Evolutionary conservation across 2,888 invertebrate genomes (phyloP).

Genomic region (Aquatica leii): DNA sequence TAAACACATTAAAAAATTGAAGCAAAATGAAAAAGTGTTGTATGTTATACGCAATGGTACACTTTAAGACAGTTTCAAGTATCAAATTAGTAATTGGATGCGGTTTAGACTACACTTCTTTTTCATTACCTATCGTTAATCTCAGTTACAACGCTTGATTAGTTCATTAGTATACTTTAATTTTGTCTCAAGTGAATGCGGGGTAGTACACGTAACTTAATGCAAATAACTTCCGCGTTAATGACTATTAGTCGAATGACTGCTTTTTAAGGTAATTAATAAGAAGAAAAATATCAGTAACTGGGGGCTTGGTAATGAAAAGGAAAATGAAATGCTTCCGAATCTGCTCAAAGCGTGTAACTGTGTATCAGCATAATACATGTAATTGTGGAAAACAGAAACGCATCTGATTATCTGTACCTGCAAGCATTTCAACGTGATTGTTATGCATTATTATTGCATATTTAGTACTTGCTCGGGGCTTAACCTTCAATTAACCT

Average conservation of each 20-base stretch:
- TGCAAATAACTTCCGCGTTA: no score
- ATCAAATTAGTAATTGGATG: slow-evolving; percentile 24
- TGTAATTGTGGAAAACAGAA: slow-evolving; percentile 1
- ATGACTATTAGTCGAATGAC: no score
- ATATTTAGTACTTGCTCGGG: not conserved
- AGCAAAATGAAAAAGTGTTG: no score
- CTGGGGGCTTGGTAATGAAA: not conserved
- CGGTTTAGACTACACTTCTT: slow-evolving; percentile 19
- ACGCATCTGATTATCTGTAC: slow-evolving; percentile 9
- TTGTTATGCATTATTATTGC: slow-evolving; percentile 9
- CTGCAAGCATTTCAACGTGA: not conserved
- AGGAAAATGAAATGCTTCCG: slow-evolving; percentile 5
- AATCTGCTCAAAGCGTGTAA: not conserved
- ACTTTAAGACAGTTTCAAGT: slow-evolving; percentile 12
- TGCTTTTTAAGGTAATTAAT: no score
- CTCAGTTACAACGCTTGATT: slow-evolving; percentile 16
- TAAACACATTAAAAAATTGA: no score
- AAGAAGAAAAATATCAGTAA: no score
- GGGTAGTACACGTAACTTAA: slow-evolving; percentile 4
- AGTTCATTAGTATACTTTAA: slow-evolving; percentile 24
- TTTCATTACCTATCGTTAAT: slow-evolving; percentile 9
- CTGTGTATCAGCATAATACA: not conserved
- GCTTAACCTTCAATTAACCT: not conserved
- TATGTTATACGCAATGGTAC: no score
- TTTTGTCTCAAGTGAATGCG: slow-evolving; percentile 20